Evolutionary conservation across 2,888 invertebrate genomes (phyloP), one percentile per base, ranked within the genome.

Genomic region (Pemphredon lugubris): DNA sequence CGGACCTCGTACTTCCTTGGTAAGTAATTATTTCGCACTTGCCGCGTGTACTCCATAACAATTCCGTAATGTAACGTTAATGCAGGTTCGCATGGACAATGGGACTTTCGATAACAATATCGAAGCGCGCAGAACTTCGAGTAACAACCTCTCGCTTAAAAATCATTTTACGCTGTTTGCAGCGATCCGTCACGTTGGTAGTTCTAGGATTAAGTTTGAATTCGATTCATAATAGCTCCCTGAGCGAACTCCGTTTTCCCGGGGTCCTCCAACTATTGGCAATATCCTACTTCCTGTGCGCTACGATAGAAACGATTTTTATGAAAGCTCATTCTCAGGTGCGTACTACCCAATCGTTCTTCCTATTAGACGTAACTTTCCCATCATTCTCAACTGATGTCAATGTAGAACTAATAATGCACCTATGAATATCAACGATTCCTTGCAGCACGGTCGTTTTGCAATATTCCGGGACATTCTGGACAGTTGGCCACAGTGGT

Each of bases 1-100:
- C 96, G 0, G 97, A 97, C 86, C 90, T 96, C n/a, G 95, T 97
- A 48, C 95, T 96, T 89, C 96, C 97, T 0, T 96, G 96, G 96
- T 94, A 90, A 89, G 83, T 66, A 53, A 53, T 59, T 37, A 47
- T 42, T 59, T 58, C 16, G 2, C 7, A 6, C 16, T 16, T 16
- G 9, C 6, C 37, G n/a, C 1, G 5, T 37, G n/a, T 13, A 1
- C 13, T 5, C 4, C n/a, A n/a, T n/a, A n/a, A n/a, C n/a, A n/a
- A n/a, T n/a, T n/a, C n/a, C n/a, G n/a, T n/a, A n/a, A n/a, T n/a
- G n/a, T n/a, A n/a, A n/a, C n/a, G n/a, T n/a, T n/a, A 39, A 42
- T 42, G 0, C 74, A 94, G 94, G 93, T 96, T 97, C 88, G 93
- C 95, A 21, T 97, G 95, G 93, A 93, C 96, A n/a, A 96, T 96